phyloP scores from a whole-genome alignment of 2,113 vertebrate genomes.

The Syngnathus typhle region DNA sequence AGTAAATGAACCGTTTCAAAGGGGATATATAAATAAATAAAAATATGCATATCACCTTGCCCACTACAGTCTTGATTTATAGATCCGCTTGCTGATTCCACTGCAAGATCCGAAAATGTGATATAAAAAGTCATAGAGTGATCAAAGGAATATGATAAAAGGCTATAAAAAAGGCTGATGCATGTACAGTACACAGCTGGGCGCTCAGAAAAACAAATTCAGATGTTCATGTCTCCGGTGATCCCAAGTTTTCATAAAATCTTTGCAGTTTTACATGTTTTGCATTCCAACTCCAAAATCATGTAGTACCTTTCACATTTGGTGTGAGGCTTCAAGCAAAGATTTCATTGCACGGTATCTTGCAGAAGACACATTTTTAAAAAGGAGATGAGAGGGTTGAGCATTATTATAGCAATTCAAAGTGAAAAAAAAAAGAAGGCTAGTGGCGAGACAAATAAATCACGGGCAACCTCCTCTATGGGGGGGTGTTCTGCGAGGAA shows the following conservation, averaged over 20 bases:
- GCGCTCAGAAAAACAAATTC: constrained; percentile 64
- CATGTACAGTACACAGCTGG: constrained; percentile 54
- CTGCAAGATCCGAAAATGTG: constrained; percentile 53
- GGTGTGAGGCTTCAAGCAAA: constrained; percentile 56
- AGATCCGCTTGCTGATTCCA: constrained; percentile 57
- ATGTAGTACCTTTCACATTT: constrained; percentile 47
- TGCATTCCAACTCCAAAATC: constrained; percentile 64
- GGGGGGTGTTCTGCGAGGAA: constrained; percentile 53
- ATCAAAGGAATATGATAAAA: constrained; percentile 63
- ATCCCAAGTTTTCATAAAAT: constrained; percentile 59
- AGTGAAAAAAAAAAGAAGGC: constrained; percentile 42
- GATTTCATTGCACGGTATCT: constrained; percentile 54
- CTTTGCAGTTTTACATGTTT: constrained; percentile 65
- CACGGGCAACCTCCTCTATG: constrained; percentile 64
- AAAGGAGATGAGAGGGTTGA: constrained; percentile 46
- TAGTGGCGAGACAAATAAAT: constrained; percentile 63
- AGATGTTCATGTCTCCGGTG: constrained; percentile 63
- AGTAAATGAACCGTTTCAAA: constrained; percentile 45
- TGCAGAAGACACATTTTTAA: constrained; percentile 46
- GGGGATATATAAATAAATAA: constrained; percentile 45
- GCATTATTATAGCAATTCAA: constrained; percentile 44
- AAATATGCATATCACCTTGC: constrained; percentile 50
- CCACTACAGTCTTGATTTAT: constrained; percentile 48
- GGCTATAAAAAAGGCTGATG: constrained; percentile 54
- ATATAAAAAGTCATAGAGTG: constrained; percentile 51